Evolutionary conservation across 2,888 invertebrate genomes (phyloP).

Genomic region (Xestia sexstrigata): DNA sequence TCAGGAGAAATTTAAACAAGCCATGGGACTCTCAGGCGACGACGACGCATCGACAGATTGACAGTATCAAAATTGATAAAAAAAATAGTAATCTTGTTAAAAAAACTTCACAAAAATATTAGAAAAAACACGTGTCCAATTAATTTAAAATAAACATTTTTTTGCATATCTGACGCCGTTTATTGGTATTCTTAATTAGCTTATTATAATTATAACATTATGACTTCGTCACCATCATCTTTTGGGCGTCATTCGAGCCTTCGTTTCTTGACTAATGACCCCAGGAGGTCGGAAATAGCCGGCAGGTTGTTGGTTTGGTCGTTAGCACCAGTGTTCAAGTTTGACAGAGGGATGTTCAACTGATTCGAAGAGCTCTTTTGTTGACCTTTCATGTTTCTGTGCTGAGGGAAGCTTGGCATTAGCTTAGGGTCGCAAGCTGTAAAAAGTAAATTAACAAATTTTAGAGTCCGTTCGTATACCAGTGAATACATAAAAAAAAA

Average conservation of each 20-base stretch:
- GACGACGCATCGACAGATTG: constrained; percentile 86
- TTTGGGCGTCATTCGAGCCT: constrained; percentile 91
- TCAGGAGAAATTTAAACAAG: constrained; percentile 85
- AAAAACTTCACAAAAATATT: constrained; percentile 61
- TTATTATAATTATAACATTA: constrained; percentile 33
- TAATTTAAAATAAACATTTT: constrained; percentile 69
- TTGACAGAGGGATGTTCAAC: constrained; percentile 85
- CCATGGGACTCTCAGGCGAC: constrained; percentile 86
- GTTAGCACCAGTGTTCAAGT: constrained; percentile 91
- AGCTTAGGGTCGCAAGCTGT: constrained; percentile 98
- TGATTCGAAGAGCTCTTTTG: constrained; percentile 82
- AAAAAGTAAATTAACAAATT: constrained; percentile 65
- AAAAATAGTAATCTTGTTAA: constrained; percentile 72
- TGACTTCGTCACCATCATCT: constrained; percentile 11
- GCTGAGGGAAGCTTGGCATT: constrained; percentile 99
- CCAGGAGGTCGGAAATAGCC: constrained; percentile 95
- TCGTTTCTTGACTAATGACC: constrained; percentile 95
- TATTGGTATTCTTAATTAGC: constrained; percentile 55
- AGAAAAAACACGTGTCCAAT: constrained; percentile 50
- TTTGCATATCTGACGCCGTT: constrained; percentile 50
- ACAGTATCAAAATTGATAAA: constrained; percentile 55
- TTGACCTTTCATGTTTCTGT: constrained; percentile 94
- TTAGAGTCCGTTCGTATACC: neutral
- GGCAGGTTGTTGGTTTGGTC: constrained; percentile 94
- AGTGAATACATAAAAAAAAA: neutral